These are phyloP conservation scores for Antheraea yamamai DNA, from an alignment of 2,888 invertebrate species.

Conservation along the genomic window DNA sequence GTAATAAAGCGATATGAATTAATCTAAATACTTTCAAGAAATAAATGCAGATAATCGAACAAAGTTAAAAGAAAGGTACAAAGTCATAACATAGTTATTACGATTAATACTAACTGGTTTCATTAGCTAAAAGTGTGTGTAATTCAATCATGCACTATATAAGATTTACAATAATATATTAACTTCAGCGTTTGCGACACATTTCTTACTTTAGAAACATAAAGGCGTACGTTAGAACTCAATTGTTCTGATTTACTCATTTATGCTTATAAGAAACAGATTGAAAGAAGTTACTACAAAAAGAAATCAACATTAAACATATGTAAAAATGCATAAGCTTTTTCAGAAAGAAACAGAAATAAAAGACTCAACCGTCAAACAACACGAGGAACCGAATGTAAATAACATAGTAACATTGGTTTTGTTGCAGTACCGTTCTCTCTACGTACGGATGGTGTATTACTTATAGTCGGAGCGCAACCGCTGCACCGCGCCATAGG, in stretches of 20 bases:
- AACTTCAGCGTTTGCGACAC: not conserved
- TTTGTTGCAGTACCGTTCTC: not conserved
- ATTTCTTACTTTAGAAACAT: not conserved
- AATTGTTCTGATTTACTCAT: not conserved
- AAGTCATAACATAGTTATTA: slow-evolving; percentile 3
- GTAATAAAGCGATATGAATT: slow-evolving; percentile 52
- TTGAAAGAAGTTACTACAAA: not conserved
- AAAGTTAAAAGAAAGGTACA: not conserved
- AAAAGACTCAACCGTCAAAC: not conserved
- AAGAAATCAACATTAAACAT: not conserved
- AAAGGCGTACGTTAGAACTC: not conserved
- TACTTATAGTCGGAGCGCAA: too few relatives aligned
- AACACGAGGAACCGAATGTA: not conserved
- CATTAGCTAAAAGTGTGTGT: not conserved
- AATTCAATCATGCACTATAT: slow-evolving; percentile 4
- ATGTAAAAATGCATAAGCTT: not conserved
- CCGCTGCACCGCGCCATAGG: too few relatives aligned
- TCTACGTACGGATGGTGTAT: not conserved
- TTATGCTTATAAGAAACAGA: not conserved
- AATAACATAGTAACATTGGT: not conserved
- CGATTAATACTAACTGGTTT: slow-evolving; percentile 6
- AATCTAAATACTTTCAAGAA: slow-evolving; percentile 28
- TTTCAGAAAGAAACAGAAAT: not conserved
- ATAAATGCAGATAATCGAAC: slow-evolving; percentile 3
- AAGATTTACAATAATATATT: not conserved